These are phyloP conservation scores for Globodera rostochiensis DNA, from an alignment of 1,140 invertebrate species.

Conservation along the genomic window DNA sequence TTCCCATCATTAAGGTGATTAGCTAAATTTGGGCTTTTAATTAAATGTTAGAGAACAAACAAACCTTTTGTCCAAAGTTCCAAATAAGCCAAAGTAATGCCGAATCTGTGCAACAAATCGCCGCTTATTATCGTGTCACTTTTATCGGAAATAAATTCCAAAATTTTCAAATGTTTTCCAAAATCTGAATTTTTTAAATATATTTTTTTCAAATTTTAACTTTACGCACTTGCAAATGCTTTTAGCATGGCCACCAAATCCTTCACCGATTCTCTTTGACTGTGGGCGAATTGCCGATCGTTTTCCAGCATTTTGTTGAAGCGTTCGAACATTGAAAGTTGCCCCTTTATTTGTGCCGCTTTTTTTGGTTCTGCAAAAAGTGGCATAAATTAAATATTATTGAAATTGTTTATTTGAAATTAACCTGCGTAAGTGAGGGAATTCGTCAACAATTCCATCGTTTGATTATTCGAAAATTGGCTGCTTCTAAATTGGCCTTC, in stretches of 20 bases:
- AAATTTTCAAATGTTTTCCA: background rate
- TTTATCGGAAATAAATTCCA: background rate
- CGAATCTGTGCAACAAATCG: background rate
- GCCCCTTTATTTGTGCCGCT: background rate
- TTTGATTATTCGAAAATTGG: background rate
- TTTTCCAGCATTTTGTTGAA: background rate
- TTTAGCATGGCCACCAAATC: background rate
- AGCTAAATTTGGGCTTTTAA: background rate
- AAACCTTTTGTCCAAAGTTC: conserved; percentile 13
- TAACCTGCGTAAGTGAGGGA: background rate
- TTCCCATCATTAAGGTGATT: background rate
- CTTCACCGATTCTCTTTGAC: background rate
- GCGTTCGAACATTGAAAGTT: background rate
- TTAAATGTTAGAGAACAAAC: background rate
- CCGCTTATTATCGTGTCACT: background rate
- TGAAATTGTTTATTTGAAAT: background rate
- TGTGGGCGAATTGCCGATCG: background rate
- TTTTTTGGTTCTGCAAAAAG: background rate
- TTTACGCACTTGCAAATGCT: background rate
- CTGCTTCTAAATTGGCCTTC: background rate
- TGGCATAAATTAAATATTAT: background rate
- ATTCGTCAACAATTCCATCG: background rate
- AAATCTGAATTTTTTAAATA: background rate
- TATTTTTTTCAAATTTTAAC: background rate
- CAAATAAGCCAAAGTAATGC: background rate